These are phyloP conservation scores for Lobophora halterata DNA, from an alignment of 2,888 invertebrate genomes.

Conservation along the genomic window DNA sequence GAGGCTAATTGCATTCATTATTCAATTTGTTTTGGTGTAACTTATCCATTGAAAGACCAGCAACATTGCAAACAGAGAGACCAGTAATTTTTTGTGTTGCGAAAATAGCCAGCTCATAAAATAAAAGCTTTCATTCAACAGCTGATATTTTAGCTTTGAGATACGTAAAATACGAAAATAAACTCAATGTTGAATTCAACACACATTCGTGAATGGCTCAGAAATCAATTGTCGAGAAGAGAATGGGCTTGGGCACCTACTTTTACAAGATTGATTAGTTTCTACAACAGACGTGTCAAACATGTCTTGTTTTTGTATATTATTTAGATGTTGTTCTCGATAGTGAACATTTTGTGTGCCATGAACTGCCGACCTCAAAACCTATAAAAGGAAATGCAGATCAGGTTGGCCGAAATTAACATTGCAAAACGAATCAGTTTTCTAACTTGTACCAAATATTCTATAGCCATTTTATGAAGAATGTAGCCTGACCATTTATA, in stretches of 20 bases:
- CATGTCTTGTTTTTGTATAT: conserved; percentile 37
- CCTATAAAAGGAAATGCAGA: conserved; percentile 58
- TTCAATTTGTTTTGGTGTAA: conserved; percentile 14
- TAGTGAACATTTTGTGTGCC: conserved; percentile 50
- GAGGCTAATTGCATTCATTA: conserved; percentile 16
- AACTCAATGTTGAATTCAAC: conserved; percentile 18
- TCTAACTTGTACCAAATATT: conserved; percentile 30
- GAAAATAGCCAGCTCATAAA: conserved; percentile 36
- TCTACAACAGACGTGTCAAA: conserved; percentile 35
- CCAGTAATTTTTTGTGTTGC: conserved; percentile 20
- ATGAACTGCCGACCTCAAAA: conserved; percentile 56
- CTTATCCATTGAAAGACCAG: conserved; percentile 1
- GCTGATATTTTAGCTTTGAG: conserved; percentile 28
- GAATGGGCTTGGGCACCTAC: conserved; percentile 17
- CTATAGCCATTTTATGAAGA: conserved; percentile 7
- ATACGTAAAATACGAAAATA: conserved; percentile 34
- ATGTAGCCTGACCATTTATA: conserved; percentile 11
- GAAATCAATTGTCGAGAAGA: conserved; percentile 25
- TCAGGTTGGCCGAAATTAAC: conserved; percentile 49
- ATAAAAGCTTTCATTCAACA: conserved; percentile 28
- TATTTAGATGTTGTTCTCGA: conserved; percentile 43
- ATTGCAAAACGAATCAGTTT: conserved; percentile 55
- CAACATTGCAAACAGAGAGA: conserved; percentile 11
- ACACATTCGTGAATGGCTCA: conserved; percentile 20
- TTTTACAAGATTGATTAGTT: conserved; percentile 29